Conservation (phyloP, 2,113 vertebrate genomes). For the Tachysurus fulvidraco region DNA sequence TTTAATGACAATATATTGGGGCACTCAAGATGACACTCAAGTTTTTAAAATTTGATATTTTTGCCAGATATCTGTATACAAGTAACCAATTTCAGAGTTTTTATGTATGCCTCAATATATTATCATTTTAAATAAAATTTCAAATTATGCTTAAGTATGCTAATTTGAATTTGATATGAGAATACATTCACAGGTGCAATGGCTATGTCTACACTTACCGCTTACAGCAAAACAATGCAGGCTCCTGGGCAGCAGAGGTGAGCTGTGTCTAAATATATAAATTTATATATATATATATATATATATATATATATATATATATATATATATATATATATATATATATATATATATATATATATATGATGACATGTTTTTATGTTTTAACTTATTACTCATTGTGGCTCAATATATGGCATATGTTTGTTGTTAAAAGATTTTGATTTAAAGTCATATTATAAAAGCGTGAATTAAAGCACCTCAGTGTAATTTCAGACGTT, state of each 20-base stretch:
- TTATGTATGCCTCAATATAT: not conserved
- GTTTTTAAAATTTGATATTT: not conserved
- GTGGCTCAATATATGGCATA: no score
- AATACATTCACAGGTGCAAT: conserved; percentile 65
- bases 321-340: no score
- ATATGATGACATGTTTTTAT: not conserved
- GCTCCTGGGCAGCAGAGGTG: conserved; percentile 83
- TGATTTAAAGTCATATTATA: no score
- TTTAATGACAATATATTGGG: not conserved
- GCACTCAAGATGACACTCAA: not conserved
- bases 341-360: no score
- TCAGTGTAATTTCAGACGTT: not conserved
- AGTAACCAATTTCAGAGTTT: no score
- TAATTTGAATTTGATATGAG: not conserved
- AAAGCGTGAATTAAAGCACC: not conserved
- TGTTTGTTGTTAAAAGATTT: not conserved
- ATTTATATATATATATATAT: no score
- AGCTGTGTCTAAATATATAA: not conserved
- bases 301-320: no score
- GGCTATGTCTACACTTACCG: conserved; percentile 79
- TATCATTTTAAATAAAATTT: no score
- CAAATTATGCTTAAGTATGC: not conserved
- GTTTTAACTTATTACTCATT: not conserved
- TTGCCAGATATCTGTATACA: no score
- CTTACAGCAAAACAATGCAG: conserved; percentile 73